phyloP scores from a whole-genome alignment of 1,140 invertebrate species.

The Drosophila arawakana region DNA sequence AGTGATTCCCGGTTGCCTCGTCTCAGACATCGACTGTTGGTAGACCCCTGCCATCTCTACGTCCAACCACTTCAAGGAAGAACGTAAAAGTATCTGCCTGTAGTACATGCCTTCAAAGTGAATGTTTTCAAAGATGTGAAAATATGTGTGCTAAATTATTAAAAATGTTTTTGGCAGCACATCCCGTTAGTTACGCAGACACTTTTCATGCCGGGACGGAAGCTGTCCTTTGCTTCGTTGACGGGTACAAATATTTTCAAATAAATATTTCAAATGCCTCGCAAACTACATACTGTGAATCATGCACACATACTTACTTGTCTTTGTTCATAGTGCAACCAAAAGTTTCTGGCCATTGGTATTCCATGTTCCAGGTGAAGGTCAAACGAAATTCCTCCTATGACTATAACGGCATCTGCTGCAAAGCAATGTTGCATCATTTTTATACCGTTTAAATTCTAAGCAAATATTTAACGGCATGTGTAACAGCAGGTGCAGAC shows the following conservation, averaged over 20 bases:
- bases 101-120: conserved; percentile 65
- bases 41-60: background rate
- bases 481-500: conserved; percentile 31
- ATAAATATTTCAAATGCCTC: conserved; percentile 77
- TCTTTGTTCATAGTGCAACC: conserved; percentile 21
- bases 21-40: conserved; percentile 46
- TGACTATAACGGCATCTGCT: conserved; percentile 41
- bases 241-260: conserved; percentile 73
- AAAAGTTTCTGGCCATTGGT: conserved; percentile 41
- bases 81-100: conserved; percentile 64
- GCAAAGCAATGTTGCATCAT: conserved; percentile 53
- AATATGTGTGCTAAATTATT: conserved; percentile 80
- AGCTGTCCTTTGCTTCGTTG: conserved; percentile 31
- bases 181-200: conserved; percentile 71
- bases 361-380: conserved; percentile 76
- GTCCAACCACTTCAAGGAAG: background rate
- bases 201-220: conserved; percentile 54
- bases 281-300: conserved; percentile 42
- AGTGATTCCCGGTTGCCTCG: conserved; percentile 48
- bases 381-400: conserved; percentile 51
- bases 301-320: conserved; percentile 42
- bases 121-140: conserved; percentile 70
- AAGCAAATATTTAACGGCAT: conserved; percentile 59
- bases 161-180: conserved; percentile 78
- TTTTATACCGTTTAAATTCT: conserved; percentile 65